A percentile compares a stretch with the other conserved stretches of the same genome.
These are phyloP conservation scores for Orthosia gothica DNA, from an alignment of 2,888 invertebrate genomes.

Conservation along the genomic window DNA sequence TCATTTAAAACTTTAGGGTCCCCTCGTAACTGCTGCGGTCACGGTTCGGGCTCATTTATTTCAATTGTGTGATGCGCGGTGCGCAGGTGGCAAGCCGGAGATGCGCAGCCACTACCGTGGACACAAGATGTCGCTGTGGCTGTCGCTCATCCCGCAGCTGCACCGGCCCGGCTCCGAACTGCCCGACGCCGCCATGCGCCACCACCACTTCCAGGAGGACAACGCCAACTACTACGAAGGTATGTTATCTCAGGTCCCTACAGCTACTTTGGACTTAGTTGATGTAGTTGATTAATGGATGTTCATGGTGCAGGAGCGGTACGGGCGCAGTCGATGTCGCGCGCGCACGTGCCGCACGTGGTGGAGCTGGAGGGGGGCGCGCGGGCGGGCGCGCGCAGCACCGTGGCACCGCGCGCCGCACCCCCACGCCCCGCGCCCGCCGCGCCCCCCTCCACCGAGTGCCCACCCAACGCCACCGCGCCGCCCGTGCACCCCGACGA, in stretches of 20 bases:
- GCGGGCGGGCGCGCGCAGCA: conserved; percentile 79
- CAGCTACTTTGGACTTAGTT: background rate
- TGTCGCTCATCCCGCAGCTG: conserved; percentile 97
- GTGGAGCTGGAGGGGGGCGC: conserved; percentile 82
- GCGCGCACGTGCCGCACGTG: conserved; percentile 92
- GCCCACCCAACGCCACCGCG: conserved; percentile 92
- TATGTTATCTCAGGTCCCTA: conserved; percentile 73
- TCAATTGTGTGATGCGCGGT: conserved; percentile 71
- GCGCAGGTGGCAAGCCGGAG: conserved; percentile 93
- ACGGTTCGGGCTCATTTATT: conserved; percentile 75
- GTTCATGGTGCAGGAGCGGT: conserved; percentile 92
- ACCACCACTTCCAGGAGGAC: conserved; percentile 97
- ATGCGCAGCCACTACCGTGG: conserved; percentile 98
- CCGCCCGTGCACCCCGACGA: conserved; percentile 91
- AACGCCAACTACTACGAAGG: conserved; percentile 95
- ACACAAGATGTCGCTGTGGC: conserved; percentile 98
- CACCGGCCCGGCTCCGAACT: conserved; percentile 95
- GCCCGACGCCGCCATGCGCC: conserved; percentile 96
- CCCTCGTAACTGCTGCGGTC: conserved; percentile 62
- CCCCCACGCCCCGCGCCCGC: conserved; percentile 85
- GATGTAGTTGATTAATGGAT: background rate
- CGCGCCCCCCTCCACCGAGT: conserved; percentile 93
- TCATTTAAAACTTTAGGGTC: conserved; percentile 80
- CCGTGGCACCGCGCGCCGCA: conserved; percentile 87
- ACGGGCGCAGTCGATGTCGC: conserved; percentile 94